phyloP scores from a whole-genome alignment of 2,113 vertebrate species.

The Psilopsiagon aurifrons region DNA sequence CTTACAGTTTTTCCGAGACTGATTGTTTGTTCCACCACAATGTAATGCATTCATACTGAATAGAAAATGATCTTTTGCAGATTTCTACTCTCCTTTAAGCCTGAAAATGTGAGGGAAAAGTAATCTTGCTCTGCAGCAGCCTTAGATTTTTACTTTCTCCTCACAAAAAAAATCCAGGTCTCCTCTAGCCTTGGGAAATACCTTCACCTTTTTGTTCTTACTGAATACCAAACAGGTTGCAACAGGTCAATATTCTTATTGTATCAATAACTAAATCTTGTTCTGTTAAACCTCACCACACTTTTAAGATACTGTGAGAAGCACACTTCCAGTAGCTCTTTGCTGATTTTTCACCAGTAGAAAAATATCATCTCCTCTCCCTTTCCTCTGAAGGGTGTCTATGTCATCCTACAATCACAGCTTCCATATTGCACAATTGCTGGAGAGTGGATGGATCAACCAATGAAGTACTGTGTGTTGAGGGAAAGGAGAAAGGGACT shows the following conservation, averaged over 20 bases:
- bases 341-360: neutral
- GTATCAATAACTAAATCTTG: neutral
- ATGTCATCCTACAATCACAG: neutral
- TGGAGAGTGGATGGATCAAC: neutral
- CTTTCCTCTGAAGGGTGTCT: neutral
- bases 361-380: neutral
- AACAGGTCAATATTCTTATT: neutral
- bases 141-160: neutral
- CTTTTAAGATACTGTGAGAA: neutral
- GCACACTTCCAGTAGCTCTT: neutral
- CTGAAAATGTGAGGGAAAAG: neutral
- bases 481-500: neutral
- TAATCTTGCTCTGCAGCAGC: neutral
- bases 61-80: neutral
- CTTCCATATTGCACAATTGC: neutral
- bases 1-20: neutral
- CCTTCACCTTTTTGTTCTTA: neutral
- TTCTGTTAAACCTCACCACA: neutral
- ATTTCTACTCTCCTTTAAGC: neutral
- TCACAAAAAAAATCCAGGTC: neutral
- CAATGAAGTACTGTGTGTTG: neutral
- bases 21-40: neutral
- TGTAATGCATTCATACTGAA: neutral
- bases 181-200: neutral
- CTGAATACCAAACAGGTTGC: neutral